Base-by-base conservation (phyloP, 2,888 invertebrate genomes). In the Ctenicera cuprea region DNA sequence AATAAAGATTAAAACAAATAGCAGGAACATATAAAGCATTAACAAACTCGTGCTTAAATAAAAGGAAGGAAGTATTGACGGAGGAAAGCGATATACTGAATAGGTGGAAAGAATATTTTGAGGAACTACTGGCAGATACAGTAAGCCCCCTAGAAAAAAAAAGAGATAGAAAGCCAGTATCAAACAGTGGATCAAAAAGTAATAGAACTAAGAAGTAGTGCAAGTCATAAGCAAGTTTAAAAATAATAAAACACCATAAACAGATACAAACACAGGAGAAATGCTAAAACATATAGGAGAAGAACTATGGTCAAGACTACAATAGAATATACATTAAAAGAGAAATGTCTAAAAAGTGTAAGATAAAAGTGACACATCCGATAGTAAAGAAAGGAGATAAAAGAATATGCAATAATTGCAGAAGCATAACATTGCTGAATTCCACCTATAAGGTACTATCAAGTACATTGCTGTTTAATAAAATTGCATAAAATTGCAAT, bases 251-350 rank as follows among this genome's bases (percentile, higher is more conserved):
- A 14, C 43, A 2, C 16, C 43, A 45, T 5, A 7, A 1, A 45
- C n/a, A 45, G 43, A 45, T 14, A 45, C 43, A 45, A 45, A 45
- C 4, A n/a, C n/a, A n/a, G n/a, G n/a, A n/a, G n/a, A n/a, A n/a
- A n/a, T n/a, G n/a, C n/a, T n/a, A n/a, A n/a, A 16, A 7, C 43
- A 45, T 45, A 14, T 14, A 45, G 43, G 16, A 14, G 43, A 45
- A 45, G 43, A 45, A 12, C 14, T 45, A 16, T 26, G 43, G 16
- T 12, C 0, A n/a, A 45, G 43, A 14, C n/a, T 45, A 45, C 43
- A 7, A 45, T 1, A n/a, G 14, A 45, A 45, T 45, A 45, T 45
- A n/a, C n/a, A n/a, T n/a, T n/a, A n/a, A n/a, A n/a, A n/a, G n/a
- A n/a, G 43, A 14, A 45, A 45, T 45, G 16, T n/a, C n/a, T 12